Base-by-base conservation (phyloP, 2,113 vertebrate species). In the Lathamus discolor region DNA sequence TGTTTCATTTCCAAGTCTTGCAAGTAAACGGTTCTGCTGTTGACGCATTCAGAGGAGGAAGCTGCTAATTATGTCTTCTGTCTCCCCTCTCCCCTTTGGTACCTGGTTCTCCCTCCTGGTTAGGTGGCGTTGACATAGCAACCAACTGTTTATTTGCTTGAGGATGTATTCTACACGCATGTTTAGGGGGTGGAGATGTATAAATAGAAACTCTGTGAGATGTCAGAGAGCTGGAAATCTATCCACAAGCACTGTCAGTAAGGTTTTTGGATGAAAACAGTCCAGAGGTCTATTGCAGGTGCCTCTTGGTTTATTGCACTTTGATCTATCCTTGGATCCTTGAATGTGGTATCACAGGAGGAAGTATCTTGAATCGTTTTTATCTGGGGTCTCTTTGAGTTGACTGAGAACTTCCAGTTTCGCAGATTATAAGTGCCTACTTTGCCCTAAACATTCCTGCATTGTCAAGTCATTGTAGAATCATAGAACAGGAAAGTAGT, bases 51-150 rank as follows among this genome's bases (percentile, higher is more conserved):
- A 77, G 46, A 91, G 76, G 44, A 87, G 49, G 49, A 95, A 85
- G 77, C 75, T 92, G 82, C 44, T 96, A 73, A 87, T 95, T 88
- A 28, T 20, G 24, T 80, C 46, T 86, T 78, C 73, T 89, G 52
- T 61, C 37, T 62, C 24, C 28, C 44, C 54, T 62, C 63, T 83
- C 59, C 49, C 9, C 15, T 25, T 68, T 64, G 41, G 35, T 94
- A 91, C 41, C 59, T 73, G 62, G 64, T 59, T 89, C 37, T 87
- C 37, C 64, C 62, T 93, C 49, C 49, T 67, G 76, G n/a, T 52
- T 86, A 61, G 77, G 52, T 80, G 86, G 57, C 86, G 70, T 88
- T 95, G 86, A 94, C 49, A 70, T 33, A 94, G 81, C 66, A 96
- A 76, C 54, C 68, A 51, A 29, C 37, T 0, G 0, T 70, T 88